phyloP scores from a whole-genome alignment of 2,113 vertebrate species.

The Carlito syrichta region DNA sequence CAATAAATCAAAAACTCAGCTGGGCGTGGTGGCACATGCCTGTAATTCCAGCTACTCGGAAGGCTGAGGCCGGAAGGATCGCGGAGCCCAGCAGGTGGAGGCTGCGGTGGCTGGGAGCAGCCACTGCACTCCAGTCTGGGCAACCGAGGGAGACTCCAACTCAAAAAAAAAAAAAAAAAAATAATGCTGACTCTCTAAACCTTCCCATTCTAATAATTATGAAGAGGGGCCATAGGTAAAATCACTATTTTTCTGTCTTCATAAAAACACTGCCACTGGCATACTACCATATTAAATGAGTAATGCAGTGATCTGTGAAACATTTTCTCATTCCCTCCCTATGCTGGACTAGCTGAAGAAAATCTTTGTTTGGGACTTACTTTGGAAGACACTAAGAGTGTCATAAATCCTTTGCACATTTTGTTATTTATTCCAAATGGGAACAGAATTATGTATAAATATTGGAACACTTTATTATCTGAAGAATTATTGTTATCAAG shows the following conservation, averaged over 20 bases:
- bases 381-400: slow-evolving; percentile 76
- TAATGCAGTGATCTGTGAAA: slow-evolving; percentile 78
- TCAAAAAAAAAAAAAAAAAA: too few species aligned
- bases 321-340: slow-evolving; percentile 62
- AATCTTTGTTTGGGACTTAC: slow-evolving; percentile 71
- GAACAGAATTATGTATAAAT: slow-evolving; percentile 58
- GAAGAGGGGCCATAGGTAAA: background rate
- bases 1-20: too few species aligned
- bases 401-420: slow-evolving; percentile 77
- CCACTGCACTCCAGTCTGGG: too few species aligned
- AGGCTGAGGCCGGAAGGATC: too few species aligned
- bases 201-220: background rate
- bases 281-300: slow-evolving; percentile 64
- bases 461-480: slow-evolving; percentile 69
- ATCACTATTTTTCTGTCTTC: slow-evolving; percentile 28
- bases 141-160: too few species aligned
- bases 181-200: too few species aligned
- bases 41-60: too few species aligned
- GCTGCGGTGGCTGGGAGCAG: too few species aligned
- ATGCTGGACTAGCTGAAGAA: slow-evolving; percentile 68
- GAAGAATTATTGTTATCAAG: slow-evolving; percentile 67
- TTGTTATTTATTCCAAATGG: slow-evolving; percentile 76
- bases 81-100: too few species aligned
- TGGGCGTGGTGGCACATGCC: too few species aligned
- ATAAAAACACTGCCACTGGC: slow-evolving; percentile 46